Conservation (phyloP, 2,113 vertebrate genomes). For the Osmerus mordax region DNA sequence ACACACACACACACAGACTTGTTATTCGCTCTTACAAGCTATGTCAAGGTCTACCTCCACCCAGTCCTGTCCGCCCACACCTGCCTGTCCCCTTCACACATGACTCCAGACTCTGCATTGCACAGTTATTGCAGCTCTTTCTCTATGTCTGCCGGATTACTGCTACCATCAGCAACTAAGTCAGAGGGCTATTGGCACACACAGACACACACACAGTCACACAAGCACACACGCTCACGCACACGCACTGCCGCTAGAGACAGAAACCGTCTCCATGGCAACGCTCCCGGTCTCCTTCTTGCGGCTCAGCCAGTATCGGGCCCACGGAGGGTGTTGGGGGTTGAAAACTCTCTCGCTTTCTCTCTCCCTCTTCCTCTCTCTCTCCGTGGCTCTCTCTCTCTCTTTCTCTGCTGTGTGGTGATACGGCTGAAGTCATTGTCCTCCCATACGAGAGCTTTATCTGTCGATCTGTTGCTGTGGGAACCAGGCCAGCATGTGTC, state of each 20-base stretch:
- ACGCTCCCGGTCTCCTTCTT: slow-evolving; percentile 79
- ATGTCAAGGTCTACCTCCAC: no score
- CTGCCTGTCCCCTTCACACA: slow-evolving; percentile 31
- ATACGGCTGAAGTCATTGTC: no score
- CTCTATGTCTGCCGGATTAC: slow-evolving; percentile 54
- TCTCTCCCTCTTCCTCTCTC: no score
- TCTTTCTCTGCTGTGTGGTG: no score
- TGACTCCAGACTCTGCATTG: slow-evolving; percentile 38
- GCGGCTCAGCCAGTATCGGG: slow-evolving; percentile 68
- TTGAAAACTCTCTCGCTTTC: slow-evolving; percentile 46
- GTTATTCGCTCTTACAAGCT: neutral
- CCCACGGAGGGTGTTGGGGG: slow-evolving; percentile 66
- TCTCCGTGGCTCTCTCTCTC: no score
- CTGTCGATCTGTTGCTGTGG: no score
- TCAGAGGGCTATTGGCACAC: slow-evolving; percentile 51
- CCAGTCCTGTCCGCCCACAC: slow-evolving; percentile 37
- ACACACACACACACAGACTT: neutral
- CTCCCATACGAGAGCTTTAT: no score
- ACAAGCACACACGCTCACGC: slow-evolving; percentile 35
- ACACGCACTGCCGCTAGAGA: slow-evolving; percentile 54
- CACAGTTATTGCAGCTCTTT: slow-evolving; percentile 48
- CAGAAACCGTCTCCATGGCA: slow-evolving; percentile 85
- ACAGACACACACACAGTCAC: slow-evolving; percentile 24
- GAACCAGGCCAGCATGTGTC: no score
- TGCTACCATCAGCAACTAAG: slow-evolving; percentile 59